Evolutionary conservation across 2,113 vertebrate genomes (phyloP).

Genomic region (Ceuthmochares aereus): DNA sequence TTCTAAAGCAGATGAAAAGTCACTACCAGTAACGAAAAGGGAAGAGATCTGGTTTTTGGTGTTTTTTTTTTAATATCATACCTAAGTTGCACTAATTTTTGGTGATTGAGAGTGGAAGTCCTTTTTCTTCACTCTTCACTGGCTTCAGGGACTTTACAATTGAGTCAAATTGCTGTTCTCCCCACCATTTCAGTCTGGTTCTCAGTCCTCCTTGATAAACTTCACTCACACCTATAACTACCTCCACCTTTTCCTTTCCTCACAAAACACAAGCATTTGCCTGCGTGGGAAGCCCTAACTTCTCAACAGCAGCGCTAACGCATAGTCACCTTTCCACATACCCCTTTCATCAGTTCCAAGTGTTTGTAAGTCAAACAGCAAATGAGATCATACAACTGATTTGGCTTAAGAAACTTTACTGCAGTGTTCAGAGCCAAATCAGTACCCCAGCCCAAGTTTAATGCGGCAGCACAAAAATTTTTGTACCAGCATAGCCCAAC

Average conservation of each 20-base stretch:
- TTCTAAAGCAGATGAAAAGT: not conserved
- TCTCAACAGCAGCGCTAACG: not conserved
- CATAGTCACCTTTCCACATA: fast-evolving
- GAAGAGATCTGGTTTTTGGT: too few relatives aligned
- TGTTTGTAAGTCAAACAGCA: not conserved
- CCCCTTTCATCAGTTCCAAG: not conserved
- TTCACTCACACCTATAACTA: not conserved
- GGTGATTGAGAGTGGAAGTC: not conserved
- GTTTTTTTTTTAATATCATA: not conserved
- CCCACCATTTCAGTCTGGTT: not conserved
- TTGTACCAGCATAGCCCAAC: not conserved
- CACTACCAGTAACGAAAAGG: not conserved
- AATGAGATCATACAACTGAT: not conserved
- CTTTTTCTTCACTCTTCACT: not conserved
- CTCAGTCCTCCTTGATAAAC: not conserved
- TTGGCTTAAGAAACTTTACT: not conserved
- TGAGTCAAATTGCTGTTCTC: not conserved
- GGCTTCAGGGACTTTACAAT: not conserved
- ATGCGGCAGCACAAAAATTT: not conserved
- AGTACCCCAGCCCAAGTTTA: not conserved
- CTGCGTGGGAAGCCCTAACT: not conserved
- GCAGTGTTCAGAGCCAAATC: not conserved
- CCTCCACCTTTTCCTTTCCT: not conserved
- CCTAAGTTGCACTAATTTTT: not conserved
- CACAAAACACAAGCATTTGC: not conserved